A percentile compares a stretch with the other conserved stretches of the same genome.
Conservation (phyloP, 1,140 invertebrate genomes). For the Cotesia chilonis region DNA sequence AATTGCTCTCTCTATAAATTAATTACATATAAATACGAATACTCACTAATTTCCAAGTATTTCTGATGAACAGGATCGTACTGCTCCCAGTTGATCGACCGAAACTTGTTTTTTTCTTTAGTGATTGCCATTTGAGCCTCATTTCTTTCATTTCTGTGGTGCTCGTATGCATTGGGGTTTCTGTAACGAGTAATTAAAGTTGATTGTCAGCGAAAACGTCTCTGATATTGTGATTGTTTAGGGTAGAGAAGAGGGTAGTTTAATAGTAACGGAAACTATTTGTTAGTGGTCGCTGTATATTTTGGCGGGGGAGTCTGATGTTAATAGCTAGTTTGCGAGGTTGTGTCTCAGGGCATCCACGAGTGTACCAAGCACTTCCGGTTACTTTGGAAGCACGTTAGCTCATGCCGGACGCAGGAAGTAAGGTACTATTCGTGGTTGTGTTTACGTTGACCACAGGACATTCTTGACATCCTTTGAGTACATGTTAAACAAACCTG, state of each 20-base stretch:
- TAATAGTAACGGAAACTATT: background rate
- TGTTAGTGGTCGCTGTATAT: background rate
- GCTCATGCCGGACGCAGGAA: constrained; percentile 29
- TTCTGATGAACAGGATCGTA: constrained; percentile 91
- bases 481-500: constrained; percentile 33
- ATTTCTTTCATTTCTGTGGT: constrained; percentile 73
- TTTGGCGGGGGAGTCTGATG: background rate
- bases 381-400: constrained; percentile 31
- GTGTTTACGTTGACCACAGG: constrained; percentile 43
- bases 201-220: background rate
- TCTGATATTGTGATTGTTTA: background rate
- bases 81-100: constrained; percentile 86
- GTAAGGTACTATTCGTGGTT: constrained; percentile 34
- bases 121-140: constrained; percentile 77
- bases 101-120: constrained; percentile 83
- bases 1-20: too few relatives aligned
- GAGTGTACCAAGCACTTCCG: background rate
- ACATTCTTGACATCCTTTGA: constrained; percentile 42
- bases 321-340: background rate
- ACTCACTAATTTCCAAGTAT: constrained; percentile 91
- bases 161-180: constrained; percentile 81
- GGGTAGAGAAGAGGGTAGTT: too few relatives aligned
- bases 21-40: background rate
- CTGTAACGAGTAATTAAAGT: constrained; percentile 66
- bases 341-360: background rate